phyloP scores from a whole-genome alignment of 2,888 invertebrate species.

The Apamea monoglypha region DNA sequence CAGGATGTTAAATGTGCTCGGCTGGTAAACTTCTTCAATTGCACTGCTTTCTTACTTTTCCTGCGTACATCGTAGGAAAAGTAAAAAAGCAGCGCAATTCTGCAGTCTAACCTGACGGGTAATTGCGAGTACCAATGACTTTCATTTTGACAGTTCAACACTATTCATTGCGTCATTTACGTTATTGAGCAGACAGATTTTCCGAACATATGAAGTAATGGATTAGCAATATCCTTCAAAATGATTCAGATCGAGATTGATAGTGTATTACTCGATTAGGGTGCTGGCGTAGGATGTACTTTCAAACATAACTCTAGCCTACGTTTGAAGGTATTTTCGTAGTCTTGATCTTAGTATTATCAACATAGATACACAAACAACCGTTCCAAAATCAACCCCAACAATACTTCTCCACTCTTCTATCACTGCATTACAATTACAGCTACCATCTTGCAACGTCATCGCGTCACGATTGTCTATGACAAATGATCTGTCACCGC shows the following conservation, averaged over 20 bases:
- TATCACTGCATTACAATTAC: constrained; percentile 69
- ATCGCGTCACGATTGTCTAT: constrained; percentile 66
- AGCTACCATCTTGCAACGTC: constrained; percentile 65
- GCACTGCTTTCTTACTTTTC: too few relatives aligned
- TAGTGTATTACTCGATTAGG: too few relatives aligned
- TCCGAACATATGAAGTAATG: too few relatives aligned
- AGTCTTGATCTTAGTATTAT: neutral
- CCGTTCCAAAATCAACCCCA: constrained; percentile 39
- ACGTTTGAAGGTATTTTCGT: neutral
- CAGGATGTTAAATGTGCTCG: neutral
- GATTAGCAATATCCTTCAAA: too few relatives aligned
- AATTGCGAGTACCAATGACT: too few relatives aligned
- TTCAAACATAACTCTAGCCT: neutral
- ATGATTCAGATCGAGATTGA: too few relatives aligned
- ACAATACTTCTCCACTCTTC: constrained; percentile 40
- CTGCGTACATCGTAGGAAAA: too few relatives aligned
- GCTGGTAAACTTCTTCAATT: neutral
- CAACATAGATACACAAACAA: neutral
- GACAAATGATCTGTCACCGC: constrained; percentile 72
- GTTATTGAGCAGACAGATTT: too few relatives aligned
- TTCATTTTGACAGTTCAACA: too few relatives aligned
- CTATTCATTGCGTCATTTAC: too few relatives aligned
- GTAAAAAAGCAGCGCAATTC: too few relatives aligned
- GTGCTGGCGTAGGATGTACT: neutral
- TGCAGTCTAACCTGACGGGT: too few relatives aligned